Percentiles rank a stretch among this genome's conserved stretches.
phyloP scores from a whole-genome alignment of 2,888 invertebrate genomes.

The Chironomus tentans region DNA sequence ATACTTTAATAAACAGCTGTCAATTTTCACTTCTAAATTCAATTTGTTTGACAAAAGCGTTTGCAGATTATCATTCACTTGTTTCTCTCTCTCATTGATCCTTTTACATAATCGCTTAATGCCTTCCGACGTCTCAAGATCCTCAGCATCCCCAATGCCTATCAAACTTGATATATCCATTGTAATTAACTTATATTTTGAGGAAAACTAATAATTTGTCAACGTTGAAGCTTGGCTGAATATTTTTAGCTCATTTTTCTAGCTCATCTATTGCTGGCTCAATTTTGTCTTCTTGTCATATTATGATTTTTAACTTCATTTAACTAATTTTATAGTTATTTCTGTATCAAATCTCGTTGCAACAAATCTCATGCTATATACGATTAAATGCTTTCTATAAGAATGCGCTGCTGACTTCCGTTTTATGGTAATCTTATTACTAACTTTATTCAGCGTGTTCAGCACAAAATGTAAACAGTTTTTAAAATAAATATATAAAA shows the following conservation, averaged over 20 bases:
- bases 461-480: not conserved
- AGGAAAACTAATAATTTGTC: not conserved
- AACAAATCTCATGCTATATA: no score
- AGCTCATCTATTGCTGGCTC: no score
- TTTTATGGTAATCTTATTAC: no score
- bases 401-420: no score
- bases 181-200: not conserved
- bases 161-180: constrained; percentile 15
- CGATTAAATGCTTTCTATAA: no score
- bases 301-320: no score
- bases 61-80: constrained; percentile 7
- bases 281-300: no score
- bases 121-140: constrained; percentile 7
- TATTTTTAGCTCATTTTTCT: not conserved
- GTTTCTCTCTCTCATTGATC: not conserved
- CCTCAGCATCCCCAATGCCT: constrained; percentile 7
- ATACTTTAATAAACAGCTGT: not conserved
- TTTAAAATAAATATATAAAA: no score
- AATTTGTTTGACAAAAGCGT: not conserved
- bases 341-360: no score
- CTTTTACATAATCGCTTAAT: constrained; percentile 4
- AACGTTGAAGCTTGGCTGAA: not conserved
- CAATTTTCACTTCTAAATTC: not conserved
- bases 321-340: no score
- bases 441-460: no score